Percentiles rank a stretch among this genome's conserved stretches.
Evolutionary conservation across 2,888 invertebrate species (phyloP).

Genomic region (Luperina nickerlii): DNA sequence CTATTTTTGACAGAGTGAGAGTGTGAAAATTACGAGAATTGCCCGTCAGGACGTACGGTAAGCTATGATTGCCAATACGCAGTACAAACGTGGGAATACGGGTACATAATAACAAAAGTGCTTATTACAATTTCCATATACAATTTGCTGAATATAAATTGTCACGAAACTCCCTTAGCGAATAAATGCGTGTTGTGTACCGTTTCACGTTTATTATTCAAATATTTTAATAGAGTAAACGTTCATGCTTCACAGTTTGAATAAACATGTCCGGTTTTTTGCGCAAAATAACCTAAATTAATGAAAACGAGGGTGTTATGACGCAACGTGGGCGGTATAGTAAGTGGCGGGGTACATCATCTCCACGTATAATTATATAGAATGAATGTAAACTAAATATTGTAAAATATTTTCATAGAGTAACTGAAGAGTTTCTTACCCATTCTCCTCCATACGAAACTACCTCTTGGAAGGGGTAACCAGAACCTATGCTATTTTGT

Average conservation of each 20-base stretch:
- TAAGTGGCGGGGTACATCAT: no score
- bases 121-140: neutral
- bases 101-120: neutral
- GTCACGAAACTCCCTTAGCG: neutral
- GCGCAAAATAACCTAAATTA: neutral
- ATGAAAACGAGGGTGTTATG: neutral
- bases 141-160: neutral
- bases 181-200: constrained; percentile 13
- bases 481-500: neutral
- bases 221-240: constrained; percentile 34
- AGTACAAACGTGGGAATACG: neutral
- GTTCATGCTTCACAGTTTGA: neutral
- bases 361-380: no score
- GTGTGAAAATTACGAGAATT: no score
- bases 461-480: no score
- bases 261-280: neutral
- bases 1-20: no score
- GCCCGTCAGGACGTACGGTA: neutral
- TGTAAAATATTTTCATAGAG: neutral
- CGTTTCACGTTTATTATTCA: constrained; percentile 17
- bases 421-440: neutral
- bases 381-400: neutral
- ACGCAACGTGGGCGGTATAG: neutral
- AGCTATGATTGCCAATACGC: neutral
- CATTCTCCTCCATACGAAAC: neutral